These are phyloP conservation scores for Temnothorax nylanderi DNA, from an alignment of 1,140 invertebrate species.

Conservation along the genomic window DNA sequence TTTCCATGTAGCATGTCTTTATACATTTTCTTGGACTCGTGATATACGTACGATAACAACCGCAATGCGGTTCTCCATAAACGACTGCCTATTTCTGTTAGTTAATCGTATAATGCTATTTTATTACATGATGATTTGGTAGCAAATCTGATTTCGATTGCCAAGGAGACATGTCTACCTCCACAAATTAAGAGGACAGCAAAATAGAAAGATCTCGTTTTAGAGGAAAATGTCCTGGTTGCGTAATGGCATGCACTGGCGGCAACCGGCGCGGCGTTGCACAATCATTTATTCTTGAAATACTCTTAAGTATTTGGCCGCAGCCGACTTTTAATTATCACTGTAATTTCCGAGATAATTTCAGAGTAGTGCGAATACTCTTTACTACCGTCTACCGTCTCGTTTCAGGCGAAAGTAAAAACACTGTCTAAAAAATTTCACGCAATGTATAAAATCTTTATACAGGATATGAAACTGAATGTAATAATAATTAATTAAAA, in stretches of 20 bases:
- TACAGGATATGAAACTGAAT: background rate
- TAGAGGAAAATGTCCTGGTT: background rate
- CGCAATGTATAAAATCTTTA: background rate
- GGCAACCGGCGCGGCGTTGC: background rate
- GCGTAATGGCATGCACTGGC: background rate
- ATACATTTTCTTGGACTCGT: background rate
- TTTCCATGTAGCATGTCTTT: slow-evolving; percentile 16
- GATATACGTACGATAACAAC: slow-evolving; percentile 29
- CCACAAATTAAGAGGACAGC: background rate
- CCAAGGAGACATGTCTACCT: background rate
- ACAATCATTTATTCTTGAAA: slow-evolving; percentile 9
- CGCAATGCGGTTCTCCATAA: slow-evolving; percentile 50
- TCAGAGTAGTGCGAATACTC: background rate
- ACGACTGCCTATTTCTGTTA: slow-evolving; percentile 1
- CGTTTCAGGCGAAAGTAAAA: background rate
- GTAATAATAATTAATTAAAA: background rate
- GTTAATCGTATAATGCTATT: background rate
- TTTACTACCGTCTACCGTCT: background rate
- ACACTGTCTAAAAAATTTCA: background rate
- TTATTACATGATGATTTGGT: slow-evolving; percentile 17
- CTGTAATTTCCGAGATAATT: slow-evolving; percentile 17
- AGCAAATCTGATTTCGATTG: slow-evolving; percentile 39
- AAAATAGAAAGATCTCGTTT: background rate
- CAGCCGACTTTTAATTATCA: background rate
- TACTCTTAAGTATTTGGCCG: background rate